These are phyloP conservation scores for Myotis yumanensis DNA, from an alignment of 2,113 vertebrate genomes.

Conservation along the genomic window DNA sequence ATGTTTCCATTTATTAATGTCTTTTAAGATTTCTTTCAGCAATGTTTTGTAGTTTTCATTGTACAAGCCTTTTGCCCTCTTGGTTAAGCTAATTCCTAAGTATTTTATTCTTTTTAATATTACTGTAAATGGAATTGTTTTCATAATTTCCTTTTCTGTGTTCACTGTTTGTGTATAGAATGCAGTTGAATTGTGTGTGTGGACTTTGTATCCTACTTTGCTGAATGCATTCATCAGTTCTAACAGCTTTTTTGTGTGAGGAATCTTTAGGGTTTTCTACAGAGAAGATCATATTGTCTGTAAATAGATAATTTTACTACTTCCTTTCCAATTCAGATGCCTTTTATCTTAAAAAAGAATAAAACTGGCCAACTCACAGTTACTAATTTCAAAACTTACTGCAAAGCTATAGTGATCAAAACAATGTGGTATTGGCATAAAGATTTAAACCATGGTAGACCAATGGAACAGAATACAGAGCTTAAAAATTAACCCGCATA, in stretches of 20 bases:
- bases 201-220: background rate
- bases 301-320: background rate
- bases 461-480: background rate
- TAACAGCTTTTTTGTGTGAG: background rate
- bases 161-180: background rate
- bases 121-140: background rate
- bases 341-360: background rate
- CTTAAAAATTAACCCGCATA: background rate
- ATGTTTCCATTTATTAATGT: background rate
- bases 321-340: background rate
- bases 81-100: background rate
- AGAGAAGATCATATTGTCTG: background rate
- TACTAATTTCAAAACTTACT: background rate
- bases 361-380: background rate
- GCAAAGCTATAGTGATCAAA: background rate
- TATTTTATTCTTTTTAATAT: background rate
- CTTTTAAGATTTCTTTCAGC: background rate
- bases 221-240: background rate
- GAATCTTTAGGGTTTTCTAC: background rate
- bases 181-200: background rate
- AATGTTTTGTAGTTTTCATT: background rate
- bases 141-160: background rate
- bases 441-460: background rate
- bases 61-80: background rate
- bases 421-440: background rate